Conservation (phyloP, 2,113 vertebrate genomes). For the Reinhardtius hippoglossoides region DNA sequence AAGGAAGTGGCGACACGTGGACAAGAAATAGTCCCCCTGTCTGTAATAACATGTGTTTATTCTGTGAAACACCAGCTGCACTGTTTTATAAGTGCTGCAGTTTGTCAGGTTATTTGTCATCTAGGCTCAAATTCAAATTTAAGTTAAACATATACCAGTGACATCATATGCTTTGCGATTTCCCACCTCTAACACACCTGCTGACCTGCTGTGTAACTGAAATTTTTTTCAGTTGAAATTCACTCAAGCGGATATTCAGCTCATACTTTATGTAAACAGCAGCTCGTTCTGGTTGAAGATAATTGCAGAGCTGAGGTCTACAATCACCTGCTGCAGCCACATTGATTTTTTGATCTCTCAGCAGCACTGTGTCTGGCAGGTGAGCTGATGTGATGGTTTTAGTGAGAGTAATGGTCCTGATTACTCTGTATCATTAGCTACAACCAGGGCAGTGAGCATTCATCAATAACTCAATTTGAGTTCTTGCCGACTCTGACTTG, state of each 20-base stretch:
- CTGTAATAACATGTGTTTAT: not conserved
- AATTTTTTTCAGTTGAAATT: not conserved
- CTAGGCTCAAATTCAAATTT: not conserved
- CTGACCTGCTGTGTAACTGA: not conserved
- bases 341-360: not conserved
- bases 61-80: not conserved
- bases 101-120: not conserved
- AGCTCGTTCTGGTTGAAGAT: not conserved
- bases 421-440: too few relatives aligned
- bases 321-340: not conserved
- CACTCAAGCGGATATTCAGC: not conserved
- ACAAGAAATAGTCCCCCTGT: not conserved
- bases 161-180: not conserved
- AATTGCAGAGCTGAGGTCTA: too few relatives aligned
- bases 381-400: not conserved
- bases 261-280: not conserved
- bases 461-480: not conserved
- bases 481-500: not conserved
- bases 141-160: not conserved
- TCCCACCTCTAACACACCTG: not conserved
- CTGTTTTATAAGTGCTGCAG: not conserved
- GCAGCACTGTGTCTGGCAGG: not conserved
- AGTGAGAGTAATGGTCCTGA: too few relatives aligned
- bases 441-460: not conserved
- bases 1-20: not conserved